These are phyloP conservation scores for Elysia chlorotica DNA, from an alignment of 1,140 invertebrate species.

Conservation along the genomic window DNA sequence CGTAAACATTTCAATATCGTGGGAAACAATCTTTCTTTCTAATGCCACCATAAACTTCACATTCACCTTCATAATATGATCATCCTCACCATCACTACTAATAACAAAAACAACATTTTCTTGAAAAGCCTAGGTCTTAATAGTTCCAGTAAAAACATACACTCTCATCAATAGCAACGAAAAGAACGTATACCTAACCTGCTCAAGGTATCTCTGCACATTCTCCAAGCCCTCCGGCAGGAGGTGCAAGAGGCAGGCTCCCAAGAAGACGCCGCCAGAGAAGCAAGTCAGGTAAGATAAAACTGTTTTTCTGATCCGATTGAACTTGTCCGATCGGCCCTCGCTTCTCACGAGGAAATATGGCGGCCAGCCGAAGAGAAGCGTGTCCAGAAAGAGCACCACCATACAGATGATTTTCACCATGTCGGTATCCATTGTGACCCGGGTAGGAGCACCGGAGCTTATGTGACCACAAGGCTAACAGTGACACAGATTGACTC, in stretches of 20 bases:
- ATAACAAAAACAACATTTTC: too few species aligned
- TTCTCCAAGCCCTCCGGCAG: constrained; percentile 63
- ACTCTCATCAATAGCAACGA: neutral
- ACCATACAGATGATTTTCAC: constrained; percentile 15
- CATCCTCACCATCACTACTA: too few species aligned
- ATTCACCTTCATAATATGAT: too few species aligned
- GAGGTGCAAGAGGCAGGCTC: constrained; percentile 64
- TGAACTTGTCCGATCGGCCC: neutral
- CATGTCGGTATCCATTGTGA: constrained; percentile 2
- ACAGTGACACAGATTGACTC: too few species aligned
- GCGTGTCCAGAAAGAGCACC: constrained; percentile 11
- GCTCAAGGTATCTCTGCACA: constrained; percentile 33
- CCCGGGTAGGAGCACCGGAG: too few species aligned
- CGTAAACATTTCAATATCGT: too few species aligned
- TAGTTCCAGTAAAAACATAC: too few species aligned
- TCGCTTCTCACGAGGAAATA: constrained; percentile 6
- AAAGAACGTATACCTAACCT: neutral
- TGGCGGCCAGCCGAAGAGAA: constrained; percentile 1
- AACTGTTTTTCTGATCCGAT: neutral
- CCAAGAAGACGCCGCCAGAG: constrained; percentile 67
- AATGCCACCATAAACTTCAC: too few species aligned
- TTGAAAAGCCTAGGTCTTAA: too few species aligned
- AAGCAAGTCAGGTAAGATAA: constrained; percentile 54
- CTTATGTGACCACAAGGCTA: too few species aligned
- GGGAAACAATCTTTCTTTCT: too few species aligned